Evolutionary conservation across 2,113 vertebrate species (phyloP).

Genomic region (Chinchilla lanigera): DNA sequence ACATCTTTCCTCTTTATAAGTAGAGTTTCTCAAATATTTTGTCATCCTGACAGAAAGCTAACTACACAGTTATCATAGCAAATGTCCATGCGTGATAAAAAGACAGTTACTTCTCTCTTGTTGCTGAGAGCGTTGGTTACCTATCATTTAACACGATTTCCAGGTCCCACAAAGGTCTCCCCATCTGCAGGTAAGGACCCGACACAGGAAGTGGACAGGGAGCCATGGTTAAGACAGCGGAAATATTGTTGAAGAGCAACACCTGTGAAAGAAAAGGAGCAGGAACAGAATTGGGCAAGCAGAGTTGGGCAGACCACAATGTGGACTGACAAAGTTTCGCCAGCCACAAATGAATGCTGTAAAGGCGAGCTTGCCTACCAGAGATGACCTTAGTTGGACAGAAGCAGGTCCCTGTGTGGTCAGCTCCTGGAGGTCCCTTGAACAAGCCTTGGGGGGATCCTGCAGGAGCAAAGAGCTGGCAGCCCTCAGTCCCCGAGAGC

Average conservation of each 20-base stretch:
- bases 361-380: background rate
- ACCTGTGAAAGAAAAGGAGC: background rate
- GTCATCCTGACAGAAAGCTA: background rate
- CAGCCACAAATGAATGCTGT: fast-evolving
- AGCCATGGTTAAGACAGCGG: background rate
- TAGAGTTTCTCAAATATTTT: background rate
- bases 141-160: background rate
- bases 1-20: background rate
- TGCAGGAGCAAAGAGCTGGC: background rate
- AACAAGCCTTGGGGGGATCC: background rate
- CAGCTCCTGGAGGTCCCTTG: background rate
- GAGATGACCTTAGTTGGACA: too few relatives aligned
- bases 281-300: fast-evolving
- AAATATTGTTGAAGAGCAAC: background rate
- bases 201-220: background rate
- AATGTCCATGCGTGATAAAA: background rate
- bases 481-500: background rate
- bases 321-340: too few relatives aligned
- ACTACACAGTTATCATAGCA: background rate
- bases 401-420: background rate
- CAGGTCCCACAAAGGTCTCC: background rate
- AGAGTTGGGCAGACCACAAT: fast-evolving
- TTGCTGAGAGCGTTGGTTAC: too few relatives aligned
- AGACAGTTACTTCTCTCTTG: background rate
- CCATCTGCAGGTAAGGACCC: background rate